Evolutionary conservation across 2,113 vertebrate genomes (phyloP).

Genomic region (Platichthys stellatus): DNA sequence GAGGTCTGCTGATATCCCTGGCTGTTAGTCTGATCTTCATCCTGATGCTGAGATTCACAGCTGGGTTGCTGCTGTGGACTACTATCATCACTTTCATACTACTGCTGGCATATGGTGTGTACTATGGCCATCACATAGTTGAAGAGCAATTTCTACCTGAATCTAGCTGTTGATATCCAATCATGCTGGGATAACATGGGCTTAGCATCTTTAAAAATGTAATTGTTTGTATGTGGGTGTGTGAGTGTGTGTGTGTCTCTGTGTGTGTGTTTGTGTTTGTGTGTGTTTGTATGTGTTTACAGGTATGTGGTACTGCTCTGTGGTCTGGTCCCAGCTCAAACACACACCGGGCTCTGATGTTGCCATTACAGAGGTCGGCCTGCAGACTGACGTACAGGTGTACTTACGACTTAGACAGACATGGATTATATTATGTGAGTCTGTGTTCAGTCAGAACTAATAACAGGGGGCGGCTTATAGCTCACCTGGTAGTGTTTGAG

Average conservation of each 20-base stretch:
- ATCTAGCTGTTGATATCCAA: not conserved
- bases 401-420: constrained; percentile 90
- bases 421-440: constrained; percentile 89
- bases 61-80: constrained; percentile 89
- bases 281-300: not conserved
- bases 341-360: constrained; percentile 81
- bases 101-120: constrained; percentile 87
- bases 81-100: constrained; percentile 87
- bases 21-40: constrained; percentile 89
- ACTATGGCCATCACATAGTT: not conserved
- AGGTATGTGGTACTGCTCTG: constrained; percentile 90
- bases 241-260: too few relatives aligned
- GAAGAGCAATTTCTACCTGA: not conserved
- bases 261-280: not conserved
- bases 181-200: not conserved
- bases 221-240: too few relatives aligned
- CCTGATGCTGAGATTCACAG: constrained; percentile 88
- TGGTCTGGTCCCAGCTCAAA: constrained; percentile 80
- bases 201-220: too few relatives aligned
- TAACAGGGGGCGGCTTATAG: too few relatives aligned
- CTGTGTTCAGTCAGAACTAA: not conserved
- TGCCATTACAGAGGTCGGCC: constrained; percentile 85
- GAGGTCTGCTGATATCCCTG: constrained; percentile 88
- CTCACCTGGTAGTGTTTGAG: too few relatives aligned
- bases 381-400: constrained; percentile 87